Conservation (phyloP, 2,797 vertebrate genomes). For the Cuniculus paca region DNA sequence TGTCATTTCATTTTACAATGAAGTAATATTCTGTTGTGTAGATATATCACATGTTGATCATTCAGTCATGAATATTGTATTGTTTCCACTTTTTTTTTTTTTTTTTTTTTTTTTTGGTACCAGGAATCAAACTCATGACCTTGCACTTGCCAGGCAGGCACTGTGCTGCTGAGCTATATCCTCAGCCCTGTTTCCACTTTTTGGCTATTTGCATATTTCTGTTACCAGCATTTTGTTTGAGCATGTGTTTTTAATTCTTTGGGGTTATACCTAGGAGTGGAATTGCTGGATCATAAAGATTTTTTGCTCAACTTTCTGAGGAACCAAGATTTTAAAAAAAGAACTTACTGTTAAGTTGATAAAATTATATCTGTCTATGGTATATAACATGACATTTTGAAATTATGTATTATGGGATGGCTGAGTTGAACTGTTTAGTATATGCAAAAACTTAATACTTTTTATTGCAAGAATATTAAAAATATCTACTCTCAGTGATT, state of each 20-base stretch:
- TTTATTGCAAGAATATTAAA: neutral
- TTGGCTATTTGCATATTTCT: neutral
- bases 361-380: neutral
- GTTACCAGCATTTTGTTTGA: neutral
- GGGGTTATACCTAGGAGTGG: neutral
- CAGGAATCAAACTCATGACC: too few species aligned
- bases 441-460: neutral
- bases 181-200: neutral
- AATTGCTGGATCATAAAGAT: neutral
- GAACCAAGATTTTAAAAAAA: neutral
- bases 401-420: neutral
- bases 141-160: too few species aligned
- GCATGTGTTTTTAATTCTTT: neutral
- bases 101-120: neutral
- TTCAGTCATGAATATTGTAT: neutral
- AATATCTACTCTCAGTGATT: neutral
- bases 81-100: neutral
- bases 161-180: too few species aligned
- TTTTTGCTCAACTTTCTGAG: neutral
- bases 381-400: neutral
- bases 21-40: neutral
- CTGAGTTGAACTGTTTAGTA: neutral
- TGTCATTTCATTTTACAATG: neutral
- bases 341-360: neutral
- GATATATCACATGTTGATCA: neutral